A percentile compares a stretch with the other conserved stretches of the same genome.
phyloP scores from a whole-genome alignment of 2,888 invertebrate genomes.

The Acanthosoma haemorrhoidale region DNA sequence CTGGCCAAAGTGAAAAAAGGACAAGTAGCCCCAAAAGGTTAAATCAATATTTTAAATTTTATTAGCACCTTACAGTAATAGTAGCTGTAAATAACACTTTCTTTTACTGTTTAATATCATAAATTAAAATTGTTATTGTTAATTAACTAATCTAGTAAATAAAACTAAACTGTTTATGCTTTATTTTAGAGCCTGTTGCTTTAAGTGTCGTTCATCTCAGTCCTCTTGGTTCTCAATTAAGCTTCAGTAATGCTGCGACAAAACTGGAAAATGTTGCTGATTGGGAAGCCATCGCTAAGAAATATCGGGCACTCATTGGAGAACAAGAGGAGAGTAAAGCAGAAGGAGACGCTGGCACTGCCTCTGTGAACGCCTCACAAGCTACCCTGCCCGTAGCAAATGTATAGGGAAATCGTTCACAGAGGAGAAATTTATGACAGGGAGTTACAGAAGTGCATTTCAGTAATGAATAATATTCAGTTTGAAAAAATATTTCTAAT shows the following conservation, averaged over 20 bases:
- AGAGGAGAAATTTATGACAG: not conserved
- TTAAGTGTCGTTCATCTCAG: slow-evolving; percentile 75
- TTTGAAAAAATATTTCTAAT: too few species aligned
- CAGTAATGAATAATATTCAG: too few species aligned
- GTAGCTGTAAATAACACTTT: too few species aligned
- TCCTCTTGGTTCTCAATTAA: slow-evolving; percentile 77
- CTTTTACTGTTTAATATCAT: too few species aligned
- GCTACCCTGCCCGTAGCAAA: slow-evolving; percentile 6
- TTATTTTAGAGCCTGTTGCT: slow-evolving; percentile 60
- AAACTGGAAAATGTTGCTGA: slow-evolving; percentile 85
- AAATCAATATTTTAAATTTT: too few species aligned
- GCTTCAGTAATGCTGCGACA: slow-evolving; percentile 65
- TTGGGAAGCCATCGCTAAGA: slow-evolving; percentile 85
- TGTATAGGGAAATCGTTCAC: not conserved
- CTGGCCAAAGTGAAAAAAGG: slow-evolving; percentile 80
- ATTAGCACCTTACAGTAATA: too few species aligned
- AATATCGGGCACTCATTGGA: slow-evolving; percentile 72
- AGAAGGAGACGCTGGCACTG: not conserved
- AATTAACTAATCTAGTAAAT: too few species aligned
- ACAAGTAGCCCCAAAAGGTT: slow-evolving; percentile 71
- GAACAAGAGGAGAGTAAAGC: slow-evolving; percentile 41
- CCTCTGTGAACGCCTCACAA: slow-evolving; percentile 19
- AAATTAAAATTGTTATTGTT: too few species aligned
- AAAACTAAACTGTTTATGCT: not conserved
- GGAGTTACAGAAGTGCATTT: not conserved